Conservation (phyloP, 1,140 invertebrate species). For the Cardiocondyla obscurior region DNA sequence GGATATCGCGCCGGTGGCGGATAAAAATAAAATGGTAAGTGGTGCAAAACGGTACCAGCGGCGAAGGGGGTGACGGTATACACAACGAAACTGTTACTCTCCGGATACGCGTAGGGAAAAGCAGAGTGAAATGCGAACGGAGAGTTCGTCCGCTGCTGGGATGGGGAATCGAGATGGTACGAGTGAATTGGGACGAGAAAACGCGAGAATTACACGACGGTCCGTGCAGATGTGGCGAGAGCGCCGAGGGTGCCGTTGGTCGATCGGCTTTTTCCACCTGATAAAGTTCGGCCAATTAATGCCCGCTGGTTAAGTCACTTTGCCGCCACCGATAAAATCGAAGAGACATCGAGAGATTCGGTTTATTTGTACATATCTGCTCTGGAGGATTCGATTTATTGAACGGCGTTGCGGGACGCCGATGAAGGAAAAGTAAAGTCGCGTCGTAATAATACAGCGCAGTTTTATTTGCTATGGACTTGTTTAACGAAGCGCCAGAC, state of each 20-base stretch:
- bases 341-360: slow-evolving; percentile 44
- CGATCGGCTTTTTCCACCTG: slow-evolving; percentile 58
- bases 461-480: slow-evolving; percentile 26
- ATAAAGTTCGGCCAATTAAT: slow-evolving; percentile 67
- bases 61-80: slow-evolving; percentile 26
- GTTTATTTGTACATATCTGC: slow-evolving; percentile 10
- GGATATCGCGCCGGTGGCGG: slow-evolving; percentile 49
- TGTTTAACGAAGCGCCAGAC: slow-evolving; percentile 37
- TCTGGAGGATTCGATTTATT: slow-evolving; percentile 53
- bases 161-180: background rate
- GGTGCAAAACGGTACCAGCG: slow-evolving; percentile 41
- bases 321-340: slow-evolving; percentile 20
- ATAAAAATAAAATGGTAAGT: slow-evolving; percentile 59
- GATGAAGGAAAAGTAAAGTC: slow-evolving; percentile 23
- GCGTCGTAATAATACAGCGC: background rate
- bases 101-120: background rate
- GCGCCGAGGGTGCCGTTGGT: background rate
- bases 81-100: slow-evolving; percentile 58
- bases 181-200: background rate
- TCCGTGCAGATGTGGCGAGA: slow-evolving; percentile 22
- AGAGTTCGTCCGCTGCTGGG: background rate
- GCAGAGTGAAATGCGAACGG: slow-evolving; percentile 11
- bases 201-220: slow-evolving; percentile 49
- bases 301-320: slow-evolving; percentile 53
- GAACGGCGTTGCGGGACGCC: background rate